phyloP scores from a whole-genome alignment of 2,888 invertebrate species.

The Ophion obscuratus region DNA sequence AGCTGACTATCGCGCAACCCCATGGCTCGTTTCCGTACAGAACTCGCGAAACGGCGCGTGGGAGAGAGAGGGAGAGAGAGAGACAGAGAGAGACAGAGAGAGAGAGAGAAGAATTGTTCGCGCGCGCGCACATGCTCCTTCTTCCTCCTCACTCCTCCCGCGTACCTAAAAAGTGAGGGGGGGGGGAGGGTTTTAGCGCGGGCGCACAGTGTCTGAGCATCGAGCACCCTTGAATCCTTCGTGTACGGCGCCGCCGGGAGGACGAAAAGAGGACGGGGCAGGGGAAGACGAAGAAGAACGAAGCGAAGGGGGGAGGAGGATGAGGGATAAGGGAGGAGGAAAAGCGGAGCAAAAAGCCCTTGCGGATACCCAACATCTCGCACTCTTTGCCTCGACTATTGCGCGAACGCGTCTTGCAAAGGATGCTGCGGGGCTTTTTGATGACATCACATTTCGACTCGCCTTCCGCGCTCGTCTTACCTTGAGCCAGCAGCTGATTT shows the following conservation, averaged over 20 bases:
- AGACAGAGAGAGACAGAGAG: conserved; percentile 27
- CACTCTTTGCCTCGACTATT: conserved; percentile 8
- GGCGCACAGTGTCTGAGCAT: conserved; percentile 61
- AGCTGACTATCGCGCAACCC: no score
- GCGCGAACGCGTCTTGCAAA: conserved; percentile 11
- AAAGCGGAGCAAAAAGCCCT: conserved; percentile 33
- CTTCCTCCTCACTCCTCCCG: conserved; percentile 57
- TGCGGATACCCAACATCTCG: conserved; percentile 30
- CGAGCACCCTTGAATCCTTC: conserved; percentile 68
- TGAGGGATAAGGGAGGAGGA: neutral
- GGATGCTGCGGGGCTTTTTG: conserved; percentile 16
- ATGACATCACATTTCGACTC: conserved; percentile 21
- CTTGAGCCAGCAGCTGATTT: conserved; percentile 1
- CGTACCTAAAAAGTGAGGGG: conserved; percentile 43
- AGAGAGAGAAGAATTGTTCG: conserved; percentile 40
- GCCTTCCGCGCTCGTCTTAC: neutral
- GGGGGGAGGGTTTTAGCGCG: conserved; percentile 54
- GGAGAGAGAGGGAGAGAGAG: conserved; percentile 17
- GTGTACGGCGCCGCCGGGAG: conserved; percentile 59
- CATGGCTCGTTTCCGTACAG: no score
- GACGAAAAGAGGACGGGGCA: conserved; percentile 20
- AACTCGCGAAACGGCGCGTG: conserved; percentile 55
- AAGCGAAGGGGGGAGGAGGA: neutral
- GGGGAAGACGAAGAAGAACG: neutral
- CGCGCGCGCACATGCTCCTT: conserved; percentile 60